Base-by-base conservation (phyloP, 2,113 vertebrate species). In the Gasterosteus nipponicus region DNA sequence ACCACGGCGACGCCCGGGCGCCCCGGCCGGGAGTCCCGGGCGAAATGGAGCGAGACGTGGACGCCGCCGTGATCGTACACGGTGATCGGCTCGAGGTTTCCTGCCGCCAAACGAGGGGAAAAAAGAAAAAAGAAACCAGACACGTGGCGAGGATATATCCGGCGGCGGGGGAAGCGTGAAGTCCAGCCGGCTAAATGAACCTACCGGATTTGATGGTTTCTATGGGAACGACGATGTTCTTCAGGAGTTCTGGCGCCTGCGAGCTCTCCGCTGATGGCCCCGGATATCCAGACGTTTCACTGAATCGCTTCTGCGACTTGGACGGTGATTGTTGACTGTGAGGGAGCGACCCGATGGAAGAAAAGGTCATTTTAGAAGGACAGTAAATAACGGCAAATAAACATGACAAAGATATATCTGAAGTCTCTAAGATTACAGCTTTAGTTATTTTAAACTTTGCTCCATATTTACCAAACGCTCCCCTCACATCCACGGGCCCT, bases 1-100 rank as follows among this genome's bases (percentile, higher is more conserved):
- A 96, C 69, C 83, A 97, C 96, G 6, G 93, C 94, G 15, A 96
- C 93, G 0, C 89, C 92, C 0, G 95, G 95, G 19, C 86, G 91
- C 61, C 93, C 93, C 0, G 90, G 85, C 1, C 89, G 94, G 0
- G 90, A 77, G 0, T 93, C 94, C 89, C 84, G 91, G 73, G 94
- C 91, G 57, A 98, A 97, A 91, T 97, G 95, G 11, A 97, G 94
- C 51, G 96, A 93, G 33, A 95, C 93, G 14, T 92, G 91, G 83
- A 97, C 88, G 6, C 97, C 96, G 0, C 91, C 88, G 31, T 81
- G 88, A 31, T 97, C 94, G 0, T 93, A 94, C 22, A 96, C 80
- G 0, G 93, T 94, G 19, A 97, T 44, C 0, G 96, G 96, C 16
- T 93, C 93, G 77, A 95, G 54, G 1, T 78, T 79, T 84, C 96